Evolutionary conservation across 2,888 invertebrate species (phyloP), one percentile per base, ranked within the genome.

Genomic region (Drosophila meridionalis): DNA sequence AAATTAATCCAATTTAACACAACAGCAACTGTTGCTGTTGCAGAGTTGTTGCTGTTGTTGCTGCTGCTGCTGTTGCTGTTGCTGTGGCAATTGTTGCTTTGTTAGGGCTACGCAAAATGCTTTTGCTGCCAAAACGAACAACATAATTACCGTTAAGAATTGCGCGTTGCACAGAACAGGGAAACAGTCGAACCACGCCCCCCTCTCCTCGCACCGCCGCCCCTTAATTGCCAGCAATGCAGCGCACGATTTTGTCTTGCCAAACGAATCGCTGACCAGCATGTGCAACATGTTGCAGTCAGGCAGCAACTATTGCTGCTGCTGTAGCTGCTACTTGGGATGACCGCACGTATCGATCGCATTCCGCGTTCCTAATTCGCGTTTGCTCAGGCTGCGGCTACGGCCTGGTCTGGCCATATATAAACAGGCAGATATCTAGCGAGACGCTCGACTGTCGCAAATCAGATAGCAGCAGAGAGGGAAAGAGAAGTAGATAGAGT

Each of bases 331-430:
- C 64, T 69, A 72, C 73, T 78, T 42, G 42, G 75, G 80, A 89
- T 89, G 82, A 82, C 87, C 78, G 89, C 89, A 90, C 87, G 90
- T 87, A 89, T 90, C 87, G 90, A 87, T 87, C 90, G 90, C 90
- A 87, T 87, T 87, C 90, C 87, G 88, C 87, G 87, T 84, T 84
- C 90, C 87, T 87, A 87, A 87, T 87, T 90, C 87, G 90, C 90
- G 89, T 82, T 87, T 85, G 69, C 86, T 50, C 70, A 66, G 71
- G 68, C 59, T 53, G 8, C 55, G 9, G 55, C 56, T 48, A 32
- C 57, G 40, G 70, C 70, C 42, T 73, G 50, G 50, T 68, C 73
- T 88, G 89, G 83, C 90, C 89, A 87, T 87, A 90, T 90, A 76
- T 87, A 90, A 34, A 34, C 52, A 34, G 52, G 89, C 68, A 76